Evolutionary conservation across 2,113 vertebrate genomes (phyloP), one percentile per base, ranked within the genome.

Genomic region (Pluvianellus socialis): DNA sequence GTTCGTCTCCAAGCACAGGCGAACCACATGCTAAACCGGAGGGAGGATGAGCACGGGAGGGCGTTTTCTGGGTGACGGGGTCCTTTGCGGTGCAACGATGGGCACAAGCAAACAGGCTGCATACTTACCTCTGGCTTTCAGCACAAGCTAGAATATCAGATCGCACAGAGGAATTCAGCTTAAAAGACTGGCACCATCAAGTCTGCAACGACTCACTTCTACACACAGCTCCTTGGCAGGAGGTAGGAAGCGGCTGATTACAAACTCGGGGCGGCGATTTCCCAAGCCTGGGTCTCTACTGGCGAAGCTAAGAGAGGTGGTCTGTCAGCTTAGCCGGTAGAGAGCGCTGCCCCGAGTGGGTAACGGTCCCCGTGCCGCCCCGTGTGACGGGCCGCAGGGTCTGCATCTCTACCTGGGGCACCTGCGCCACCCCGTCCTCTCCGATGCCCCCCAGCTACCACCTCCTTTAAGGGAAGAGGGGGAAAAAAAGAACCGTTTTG

Each of bases 101-200:
- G 89, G 89, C 77, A 97, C 85, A 92, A 90, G 97, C 89, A 76
- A 96, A 96, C 26, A 88, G 96, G 94, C 80, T 89, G 59, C 38
- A 59, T 82, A 98, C 97, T 98, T 95, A 98, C 98, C 97, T 93
- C 91, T 83, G 88, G 91, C 89, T 83, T 91, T 33, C 90, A 79
- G 94, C 2, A 2, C 16, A 77, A 97, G 95, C 92, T 96, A 76
- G 61, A 91, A 61, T 44, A 79, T 81, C 79, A 74, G 76, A 81
- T 47, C 11, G 94, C 96, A 95, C 86, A 59, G 86, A 91, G n/a
- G 62, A 96, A 85, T 82, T 96, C 87, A 96, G 89, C 94, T 76
- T 86, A 96, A 96, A 87, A 88, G 83, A 66, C 68, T 7, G 50
- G 86, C 89, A 92, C 68, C 77, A 65, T 79, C 90, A 17, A 15